phyloP scores from a whole-genome alignment of 1,140 invertebrate species.

The Carcinoscorpius rotundicauda region DNA sequence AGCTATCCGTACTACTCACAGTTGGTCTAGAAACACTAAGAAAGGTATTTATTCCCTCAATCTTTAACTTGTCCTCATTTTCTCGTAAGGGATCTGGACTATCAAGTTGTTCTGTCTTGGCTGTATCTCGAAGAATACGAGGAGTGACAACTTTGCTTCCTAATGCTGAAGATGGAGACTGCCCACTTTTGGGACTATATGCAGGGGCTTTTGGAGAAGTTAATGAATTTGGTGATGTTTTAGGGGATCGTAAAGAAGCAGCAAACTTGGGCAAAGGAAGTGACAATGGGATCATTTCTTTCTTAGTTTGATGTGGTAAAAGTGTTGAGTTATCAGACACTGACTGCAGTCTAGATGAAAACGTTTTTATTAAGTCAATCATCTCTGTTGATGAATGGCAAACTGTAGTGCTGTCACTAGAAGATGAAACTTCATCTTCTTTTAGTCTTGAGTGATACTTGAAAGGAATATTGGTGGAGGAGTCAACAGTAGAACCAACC shows the following conservation, averaged over 20 bases:
- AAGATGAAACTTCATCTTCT: too few relatives aligned
- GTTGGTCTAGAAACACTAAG: not conserved
- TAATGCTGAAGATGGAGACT: conserved; percentile 10
- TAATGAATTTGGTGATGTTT: conserved; percentile 21
- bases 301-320: conserved; percentile 2
- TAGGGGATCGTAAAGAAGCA: conserved; percentile 35
- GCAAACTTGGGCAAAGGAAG: conserved; percentile 74
- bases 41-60: not conserved
- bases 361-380: too few relatives aligned
- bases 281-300: conserved; percentile 44
- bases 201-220: conserved; percentile 22
- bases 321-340: not conserved
- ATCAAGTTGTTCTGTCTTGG: not conserved
- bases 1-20: not conserved
- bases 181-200: conserved; percentile 15
- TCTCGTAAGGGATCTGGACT: not conserved
- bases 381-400: too few relatives aligned
- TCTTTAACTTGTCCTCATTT: not conserved
- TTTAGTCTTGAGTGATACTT: too few relatives aligned
- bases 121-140: not conserved
- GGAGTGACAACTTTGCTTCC: not conserved
- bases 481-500: too few relatives aligned
- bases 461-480: too few relatives aligned
- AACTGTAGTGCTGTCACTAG: too few relatives aligned
- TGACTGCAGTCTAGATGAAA: not conserved